Conservation (phyloP, 2,888 invertebrate species). For the Ophioninae sp. region DNA sequence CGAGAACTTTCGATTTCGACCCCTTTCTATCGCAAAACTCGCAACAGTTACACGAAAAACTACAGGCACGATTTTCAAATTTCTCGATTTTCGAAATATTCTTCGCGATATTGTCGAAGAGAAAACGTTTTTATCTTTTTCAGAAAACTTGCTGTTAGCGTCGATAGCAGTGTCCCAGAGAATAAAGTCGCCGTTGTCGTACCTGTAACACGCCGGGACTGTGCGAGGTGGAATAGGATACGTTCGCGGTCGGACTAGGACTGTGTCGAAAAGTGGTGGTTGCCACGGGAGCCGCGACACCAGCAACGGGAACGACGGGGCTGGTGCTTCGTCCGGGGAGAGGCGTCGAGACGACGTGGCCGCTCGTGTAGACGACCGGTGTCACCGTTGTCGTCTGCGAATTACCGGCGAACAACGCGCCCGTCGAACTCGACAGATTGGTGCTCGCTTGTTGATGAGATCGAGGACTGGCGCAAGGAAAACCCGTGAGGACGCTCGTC, state of each 20-base stretch:
- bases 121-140: neutral
- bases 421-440: constrained; percentile 54
- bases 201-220: constrained; percentile 78
- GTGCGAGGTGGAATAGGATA: constrained; percentile 74
- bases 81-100: too few relatives aligned
- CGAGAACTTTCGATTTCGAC: too few relatives aligned
- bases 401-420: constrained; percentile 68
- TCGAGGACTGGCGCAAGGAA: constrained; percentile 79
- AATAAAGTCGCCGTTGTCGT: neutral
- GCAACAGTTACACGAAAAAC: too few relatives aligned
- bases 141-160: too few relatives aligned
- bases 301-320: constrained; percentile 71
- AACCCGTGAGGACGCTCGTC: constrained; percentile 67
- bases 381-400: constrained; percentile 83
- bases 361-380: constrained; percentile 83
- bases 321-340: constrained; percentile 77
- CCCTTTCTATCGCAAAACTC: too few relatives aligned
- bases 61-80: too few relatives aligned
- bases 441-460: constrained; percentile 74
- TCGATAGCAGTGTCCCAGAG: neutral
- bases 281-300: constrained; percentile 69
- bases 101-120: neutral
- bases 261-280: constrained; percentile 77
- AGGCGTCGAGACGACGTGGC: constrained; percentile 82
- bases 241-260: constrained; percentile 76